phyloP scores from a whole-genome alignment of 2,113 vertebrate genomes.

The Anthoscopus minutus region DNA sequence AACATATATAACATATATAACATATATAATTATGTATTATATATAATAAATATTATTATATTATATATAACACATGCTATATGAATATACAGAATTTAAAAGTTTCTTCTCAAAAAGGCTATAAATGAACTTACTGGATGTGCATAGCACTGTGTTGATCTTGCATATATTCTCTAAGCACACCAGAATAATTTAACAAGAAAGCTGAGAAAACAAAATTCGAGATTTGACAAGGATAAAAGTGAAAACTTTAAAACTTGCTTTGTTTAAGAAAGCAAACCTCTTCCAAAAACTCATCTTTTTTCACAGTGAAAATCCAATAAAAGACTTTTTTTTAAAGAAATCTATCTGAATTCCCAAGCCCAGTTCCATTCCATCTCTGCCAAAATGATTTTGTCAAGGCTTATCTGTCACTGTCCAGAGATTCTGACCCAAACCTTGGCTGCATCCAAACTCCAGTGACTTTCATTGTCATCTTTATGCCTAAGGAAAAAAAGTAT shows the following conservation, averaged over 20 bases:
- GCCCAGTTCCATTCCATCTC: not conserved
- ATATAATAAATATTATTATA: no score
- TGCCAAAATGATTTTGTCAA: not conserved
- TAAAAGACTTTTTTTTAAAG: not conserved
- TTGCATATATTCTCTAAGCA: not conserved
- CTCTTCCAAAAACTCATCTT: not conserved
- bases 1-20: no score
- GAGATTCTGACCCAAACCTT: not conserved
- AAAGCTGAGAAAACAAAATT: not conserved
- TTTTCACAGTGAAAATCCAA: not conserved
- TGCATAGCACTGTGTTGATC: not conserved
- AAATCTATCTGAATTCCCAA: not conserved
- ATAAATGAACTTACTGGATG: not conserved
- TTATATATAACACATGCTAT: no score
- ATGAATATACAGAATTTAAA: not conserved
- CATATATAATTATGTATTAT: no score
- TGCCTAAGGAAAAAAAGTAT: constrained; percentile 45
- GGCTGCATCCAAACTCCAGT: constrained; percentile 71
- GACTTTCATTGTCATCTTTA: constrained; percentile 72
- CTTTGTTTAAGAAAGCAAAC: not conserved
- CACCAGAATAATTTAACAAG: not conserved
- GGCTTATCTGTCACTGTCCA: not conserved
- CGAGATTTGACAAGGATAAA: not conserved
- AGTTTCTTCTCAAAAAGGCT: not conserved
- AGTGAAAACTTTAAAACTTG: not conserved